Base-by-base conservation (phyloP, 2,888 invertebrate species). In the Nasonovia ribisnigri region DNA sequence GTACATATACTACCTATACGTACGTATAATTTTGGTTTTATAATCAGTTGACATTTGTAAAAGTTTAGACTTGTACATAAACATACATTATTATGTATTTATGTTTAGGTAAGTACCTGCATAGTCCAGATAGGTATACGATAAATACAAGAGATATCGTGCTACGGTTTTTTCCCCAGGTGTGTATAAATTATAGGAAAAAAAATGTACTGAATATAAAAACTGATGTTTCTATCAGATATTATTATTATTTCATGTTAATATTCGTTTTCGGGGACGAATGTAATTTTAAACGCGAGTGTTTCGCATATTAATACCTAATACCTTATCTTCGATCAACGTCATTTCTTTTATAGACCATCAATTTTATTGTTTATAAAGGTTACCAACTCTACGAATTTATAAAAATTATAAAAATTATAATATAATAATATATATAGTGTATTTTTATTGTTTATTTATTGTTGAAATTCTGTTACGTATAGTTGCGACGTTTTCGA, bases 171-270 rank as follows among this genome's bases (percentile, higher is more conserved):
- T 77, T 91, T 84, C 84, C 42, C 42, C 84, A 5, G 84, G 84
- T 84, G 29, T 42, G 84, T 84, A 91, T 91, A 84, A n/a, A 91
- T 90, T 90, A 90, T 77, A 51, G 26, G 24, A 88, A 48, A 48
- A 48, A 48, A 51, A 51, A 51, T 29, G 10, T 48, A 90, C 48
- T 8, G 77, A 77, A 77, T 26, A 36, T 43, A n/a, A 36, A 24
- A 48, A 90, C 90, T 42, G 90, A 90, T 84, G 29, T 91, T 91
- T 54, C 42, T 54, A 54, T 91, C 54, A 91, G 91, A 91, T 84
- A 91, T 91, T 91, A 29, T 88, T 51, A 84, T 88, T 51, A 84
- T 84, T 91, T 77, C 77, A 54, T 91, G 84, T 91, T 87, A 92
- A 92, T 92, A 60, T 87, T 36, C 16, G 86, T 87, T 91, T 46